phyloP scores from a whole-genome alignment of 2,888 invertebrate genomes.

The Mayetiola destructor region DNA sequence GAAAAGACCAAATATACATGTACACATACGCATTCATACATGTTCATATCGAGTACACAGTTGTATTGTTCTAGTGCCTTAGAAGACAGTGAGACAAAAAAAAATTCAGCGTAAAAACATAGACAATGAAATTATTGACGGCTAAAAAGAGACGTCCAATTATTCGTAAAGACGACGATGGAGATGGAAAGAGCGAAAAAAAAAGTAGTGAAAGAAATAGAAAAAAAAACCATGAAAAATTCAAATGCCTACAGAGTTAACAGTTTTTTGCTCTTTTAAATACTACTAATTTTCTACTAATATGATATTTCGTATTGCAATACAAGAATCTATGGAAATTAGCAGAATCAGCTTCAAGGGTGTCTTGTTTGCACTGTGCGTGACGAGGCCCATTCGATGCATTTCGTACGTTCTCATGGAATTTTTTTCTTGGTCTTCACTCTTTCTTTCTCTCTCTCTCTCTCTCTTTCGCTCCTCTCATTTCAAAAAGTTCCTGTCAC shows the following conservation, averaged over 20 bases:
- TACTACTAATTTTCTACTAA: slow-evolving; percentile 10
- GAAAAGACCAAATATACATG: background rate
- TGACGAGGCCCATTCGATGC: background rate
- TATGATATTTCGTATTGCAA: slow-evolving; percentile 1
- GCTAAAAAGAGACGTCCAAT: background rate
- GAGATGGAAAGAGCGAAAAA: background rate
- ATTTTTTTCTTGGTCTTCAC: no score
- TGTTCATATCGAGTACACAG: background rate
- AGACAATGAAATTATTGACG: no score
- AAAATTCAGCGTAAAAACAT: background rate
- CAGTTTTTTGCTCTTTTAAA: slow-evolving; percentile 8
- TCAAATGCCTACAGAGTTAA: background rate
- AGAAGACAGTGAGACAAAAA: background rate
- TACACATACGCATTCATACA: background rate
- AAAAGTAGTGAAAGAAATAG: background rate
- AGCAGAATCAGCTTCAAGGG: slow-evolving; percentile 2
- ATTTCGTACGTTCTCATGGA: no score
- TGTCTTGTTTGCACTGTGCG: background rate
- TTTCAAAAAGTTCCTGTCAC: no score
- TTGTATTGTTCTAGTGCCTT: background rate
- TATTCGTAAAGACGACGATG: no score
- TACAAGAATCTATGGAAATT: slow-evolving; percentile 3
- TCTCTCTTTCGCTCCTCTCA: background rate
- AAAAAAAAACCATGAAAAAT: background rate
- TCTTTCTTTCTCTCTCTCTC: no score